Conservation (phyloP, 2,797 vertebrate species). For the Squalus acanthias region DNA sequence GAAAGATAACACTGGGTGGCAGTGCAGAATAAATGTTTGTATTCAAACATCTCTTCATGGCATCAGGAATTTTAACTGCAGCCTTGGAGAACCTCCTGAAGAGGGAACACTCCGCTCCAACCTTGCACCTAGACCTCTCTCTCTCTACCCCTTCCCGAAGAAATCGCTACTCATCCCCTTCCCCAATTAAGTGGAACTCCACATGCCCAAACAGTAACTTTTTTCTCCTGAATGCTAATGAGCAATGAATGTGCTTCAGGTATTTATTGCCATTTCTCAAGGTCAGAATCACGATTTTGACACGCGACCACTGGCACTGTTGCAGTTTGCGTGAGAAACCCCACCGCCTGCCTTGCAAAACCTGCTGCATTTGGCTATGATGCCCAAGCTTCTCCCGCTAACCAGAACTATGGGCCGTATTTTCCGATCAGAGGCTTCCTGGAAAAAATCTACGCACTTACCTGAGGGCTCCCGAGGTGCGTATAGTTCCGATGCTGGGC, state of each 20-base stretch:
- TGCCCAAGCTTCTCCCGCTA: not conserved
- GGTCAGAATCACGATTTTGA: not conserved
- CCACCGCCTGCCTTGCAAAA: not conserved
- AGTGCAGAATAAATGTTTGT: not conserved
- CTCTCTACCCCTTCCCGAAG: not conserved
- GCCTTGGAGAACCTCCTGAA: not conserved
- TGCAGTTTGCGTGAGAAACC: not conserved
- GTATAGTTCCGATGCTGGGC: too few species aligned
- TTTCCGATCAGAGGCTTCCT: too few species aligned
- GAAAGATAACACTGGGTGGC: not conserved
- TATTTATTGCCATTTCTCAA: not conserved
- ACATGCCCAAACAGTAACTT: not conserved
- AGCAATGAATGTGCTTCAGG: not conserved
- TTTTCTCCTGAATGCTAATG: not conserved
- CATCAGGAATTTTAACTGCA: not conserved
- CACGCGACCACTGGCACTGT: not conserved
- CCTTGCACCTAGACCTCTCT: not conserved
- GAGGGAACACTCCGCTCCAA: not conserved
- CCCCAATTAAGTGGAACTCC: not conserved
- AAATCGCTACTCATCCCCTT: not conserved
- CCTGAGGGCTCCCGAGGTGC: too few species aligned
- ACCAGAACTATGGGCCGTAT: not conserved
- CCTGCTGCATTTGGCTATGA: not conserved
- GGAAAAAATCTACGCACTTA: too few species aligned
- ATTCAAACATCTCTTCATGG: not conserved